Evolutionary conservation across 2,888 invertebrate genomes (phyloP).

Genomic region (Dorcus hopei): DNA sequence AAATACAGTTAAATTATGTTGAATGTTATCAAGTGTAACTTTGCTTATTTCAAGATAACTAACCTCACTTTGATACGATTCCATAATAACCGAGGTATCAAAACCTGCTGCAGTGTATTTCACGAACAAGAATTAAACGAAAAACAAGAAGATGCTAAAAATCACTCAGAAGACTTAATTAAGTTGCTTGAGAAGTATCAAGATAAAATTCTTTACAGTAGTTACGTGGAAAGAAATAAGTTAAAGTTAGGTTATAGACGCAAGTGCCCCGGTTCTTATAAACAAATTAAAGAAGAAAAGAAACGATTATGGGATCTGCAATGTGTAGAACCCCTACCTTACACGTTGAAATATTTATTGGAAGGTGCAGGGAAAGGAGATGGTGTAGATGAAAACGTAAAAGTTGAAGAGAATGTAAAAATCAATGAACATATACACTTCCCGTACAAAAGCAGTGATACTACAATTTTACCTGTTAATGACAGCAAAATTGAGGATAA

Average conservation of each 20-base stretch:
- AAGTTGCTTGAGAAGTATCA: constrained; percentile 34
- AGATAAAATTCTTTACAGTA: constrained; percentile 45
- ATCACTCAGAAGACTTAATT: neutral
- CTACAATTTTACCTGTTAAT: constrained; percentile 10
- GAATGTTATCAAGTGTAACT: no score
- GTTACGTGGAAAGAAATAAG: constrained; percentile 40
- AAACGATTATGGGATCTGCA: constrained; percentile 8
- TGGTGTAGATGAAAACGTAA: constrained; percentile 20
- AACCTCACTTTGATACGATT: no score
- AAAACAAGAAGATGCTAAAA: no score
- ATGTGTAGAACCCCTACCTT: constrained; percentile 49
- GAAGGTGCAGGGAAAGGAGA: constrained; percentile 34
- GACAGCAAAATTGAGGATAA: constrained; percentile 7
- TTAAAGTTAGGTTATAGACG: constrained; percentile 30
- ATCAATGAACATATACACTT: constrained; percentile 33
- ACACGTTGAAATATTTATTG: constrained; percentile 53
- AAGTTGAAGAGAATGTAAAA: constrained; percentile 24
- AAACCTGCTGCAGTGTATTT: no score
- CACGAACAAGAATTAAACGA: no score
- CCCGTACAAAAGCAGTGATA: constrained; percentile 42
- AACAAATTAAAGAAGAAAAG: constrained; percentile 19
- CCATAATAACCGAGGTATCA: no score
- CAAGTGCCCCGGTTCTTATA: constrained; percentile 25
- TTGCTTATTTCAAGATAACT: no score
- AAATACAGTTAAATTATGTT: no score